Evolutionary conservation across 2,113 vertebrate species (phyloP).

Genomic region (Piprites chloris): DNA sequence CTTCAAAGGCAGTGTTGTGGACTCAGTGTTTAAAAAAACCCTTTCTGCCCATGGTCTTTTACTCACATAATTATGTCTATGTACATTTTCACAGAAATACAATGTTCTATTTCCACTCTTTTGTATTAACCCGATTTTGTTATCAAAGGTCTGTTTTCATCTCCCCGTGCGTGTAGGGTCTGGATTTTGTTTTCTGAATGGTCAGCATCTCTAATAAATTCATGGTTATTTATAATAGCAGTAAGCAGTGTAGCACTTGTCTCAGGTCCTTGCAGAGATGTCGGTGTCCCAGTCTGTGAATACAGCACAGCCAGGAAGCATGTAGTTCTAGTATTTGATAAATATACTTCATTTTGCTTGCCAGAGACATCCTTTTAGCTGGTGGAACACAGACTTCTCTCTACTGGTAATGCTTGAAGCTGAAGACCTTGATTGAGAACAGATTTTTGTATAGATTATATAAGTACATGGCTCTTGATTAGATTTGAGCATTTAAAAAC

Average conservation of each 20-base stretch:
- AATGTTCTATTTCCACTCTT: not conserved
- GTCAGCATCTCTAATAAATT: not conserved
- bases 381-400: not conserved
- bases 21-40: not conserved
- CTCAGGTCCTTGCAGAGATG: not conserved
- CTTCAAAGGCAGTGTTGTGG: not conserved
- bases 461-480: not conserved
- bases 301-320: not conserved
- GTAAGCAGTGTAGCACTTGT: not conserved
- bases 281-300: not conserved
- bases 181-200: not conserved
- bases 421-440: slow-evolving; percentile 8
- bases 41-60: not conserved
- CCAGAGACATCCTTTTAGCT: not conserved
- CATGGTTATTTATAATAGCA: not conserved
- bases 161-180: not conserved
- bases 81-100: not conserved
- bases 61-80: not conserved
- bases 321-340: not conserved
- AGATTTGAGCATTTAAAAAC: not conserved
- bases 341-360: not conserved
- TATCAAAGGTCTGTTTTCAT: not conserved
- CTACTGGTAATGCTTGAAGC: not conserved
- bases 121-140: not conserved
- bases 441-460: not conserved